phyloP scores from a whole-genome alignment of 2,888 invertebrate species.

The Aphrophora alni region DNA sequence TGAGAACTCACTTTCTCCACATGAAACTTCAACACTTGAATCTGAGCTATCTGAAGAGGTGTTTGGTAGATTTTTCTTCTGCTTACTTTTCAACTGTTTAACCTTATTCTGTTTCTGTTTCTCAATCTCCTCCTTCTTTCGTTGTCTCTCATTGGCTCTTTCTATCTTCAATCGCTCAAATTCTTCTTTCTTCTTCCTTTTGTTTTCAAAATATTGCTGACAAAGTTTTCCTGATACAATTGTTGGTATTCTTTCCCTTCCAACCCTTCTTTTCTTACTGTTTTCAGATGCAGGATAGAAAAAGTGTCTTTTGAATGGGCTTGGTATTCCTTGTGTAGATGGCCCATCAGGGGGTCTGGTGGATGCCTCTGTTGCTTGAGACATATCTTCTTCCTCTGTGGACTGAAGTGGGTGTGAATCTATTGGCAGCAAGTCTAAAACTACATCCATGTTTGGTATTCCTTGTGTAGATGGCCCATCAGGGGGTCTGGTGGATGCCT shows the following conservation, averaged over 20 bases:
- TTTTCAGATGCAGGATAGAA: background rate
- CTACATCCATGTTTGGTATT: too few species aligned
- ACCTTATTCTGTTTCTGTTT: background rate
- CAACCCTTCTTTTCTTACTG: background rate
- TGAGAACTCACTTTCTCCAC: background rate
- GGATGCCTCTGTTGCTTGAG: background rate
- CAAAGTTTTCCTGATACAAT: conserved; percentile 13
- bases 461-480: background rate
- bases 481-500: background rate
- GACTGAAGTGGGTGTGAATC: too few species aligned
- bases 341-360: conserved; percentile 4
- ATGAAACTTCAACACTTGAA: conserved; percentile 9
- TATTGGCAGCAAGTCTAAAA: too few species aligned
- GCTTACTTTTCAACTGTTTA: conserved; percentile 3
- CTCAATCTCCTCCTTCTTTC: conserved; percentile 1
- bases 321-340: background rate
- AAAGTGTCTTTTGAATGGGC: background rate
- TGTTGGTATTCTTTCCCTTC: background rate
- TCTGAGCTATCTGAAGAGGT: conserved; percentile 6
- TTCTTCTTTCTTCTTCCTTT: conserved; percentile 11
- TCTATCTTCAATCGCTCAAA: conserved; percentile 1
- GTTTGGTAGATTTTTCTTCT: background rate
- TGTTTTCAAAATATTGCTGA: conserved; percentile 9
- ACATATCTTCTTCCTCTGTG: background rate
- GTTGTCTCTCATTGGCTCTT: conserved; percentile 9